Evolutionary conservation across 2,888 invertebrate species (phyloP).

Genomic region (Aleiodes leptofemur): DNA sequence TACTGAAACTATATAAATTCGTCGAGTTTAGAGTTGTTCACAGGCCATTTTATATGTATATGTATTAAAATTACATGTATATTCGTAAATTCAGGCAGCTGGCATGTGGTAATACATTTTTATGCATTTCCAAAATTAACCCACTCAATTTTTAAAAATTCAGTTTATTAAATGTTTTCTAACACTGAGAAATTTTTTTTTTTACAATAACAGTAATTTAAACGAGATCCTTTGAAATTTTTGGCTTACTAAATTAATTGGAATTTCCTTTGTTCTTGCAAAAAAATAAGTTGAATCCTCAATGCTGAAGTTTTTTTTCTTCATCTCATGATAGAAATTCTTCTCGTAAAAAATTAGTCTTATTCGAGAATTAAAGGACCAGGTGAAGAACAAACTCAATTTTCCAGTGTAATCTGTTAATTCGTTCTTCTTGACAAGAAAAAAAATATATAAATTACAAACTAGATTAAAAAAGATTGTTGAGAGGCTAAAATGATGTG

Average conservation of each 20-base stretch:
- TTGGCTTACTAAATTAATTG: no score
- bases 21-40: conserved; percentile 9
- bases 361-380: neutral
- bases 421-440: no score
- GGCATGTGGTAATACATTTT: neutral
- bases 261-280: no score
- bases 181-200: no score
- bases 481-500: neutral
- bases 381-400: neutral
- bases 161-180: neutral
- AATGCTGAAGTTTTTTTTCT: neutral
- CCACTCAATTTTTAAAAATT: neutral
- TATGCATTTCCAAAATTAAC: conserved; percentile 15
- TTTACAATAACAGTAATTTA: no score
- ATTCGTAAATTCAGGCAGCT: neutral
- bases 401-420: no score
- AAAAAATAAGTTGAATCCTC: no score
- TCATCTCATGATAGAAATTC: neutral
- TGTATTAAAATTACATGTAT: neutral
- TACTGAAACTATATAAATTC: conserved; percentile 16
- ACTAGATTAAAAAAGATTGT: neutral
- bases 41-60: conserved; percentile 12
- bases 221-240: no score
- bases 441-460: neutral
- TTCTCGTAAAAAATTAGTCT: neutral